Evolutionary conservation across 2,113 vertebrate species (phyloP), one percentile per base, ranked within the genome.

Genomic region (Bothrops jararaca): DNA sequence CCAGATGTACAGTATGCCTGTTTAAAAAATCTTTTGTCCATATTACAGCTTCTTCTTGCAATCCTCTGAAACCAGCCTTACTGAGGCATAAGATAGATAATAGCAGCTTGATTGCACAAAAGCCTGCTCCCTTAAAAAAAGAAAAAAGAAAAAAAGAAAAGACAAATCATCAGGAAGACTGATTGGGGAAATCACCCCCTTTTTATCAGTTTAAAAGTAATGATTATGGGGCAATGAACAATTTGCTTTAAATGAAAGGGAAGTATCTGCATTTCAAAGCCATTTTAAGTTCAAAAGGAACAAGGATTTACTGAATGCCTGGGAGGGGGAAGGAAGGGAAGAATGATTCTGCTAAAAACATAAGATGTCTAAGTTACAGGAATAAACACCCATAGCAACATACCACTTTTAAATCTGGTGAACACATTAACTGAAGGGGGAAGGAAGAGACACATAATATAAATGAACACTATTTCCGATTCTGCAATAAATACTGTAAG

Each of bases 1-100:
- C 95, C 95, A 95, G 92, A 96, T 95, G 93, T 89, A 95, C 92
- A 60, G 69, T 95, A 42, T 74, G 42, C 24, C 52, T 93, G 4
- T 1, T 93, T 88, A 89, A 93, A 89, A 90, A 85, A 90, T 12
- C 91, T 96, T 95, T 91, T 95, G 95, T 93, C 94, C 93, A 0
- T 29, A 8, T 60, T 91, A 89, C 92, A 93, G 93, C 93, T 89
- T 95, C 95, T 92, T 89, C 74, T 94, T 39, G 86, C 64, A 93
- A 89, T 24, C 0, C 91, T 53, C 34, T 58, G 80, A 64, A 88
- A 12, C 88, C 92, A 54, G 89, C 15, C 94, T 95, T 0, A 0
- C 1, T 5, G 94, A 0, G n/a, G 50, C 85, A 94, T 92, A 94
- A 93, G 86, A 50, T 74, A 18, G 86, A 53, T 87, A 22, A 20